phyloP scores from a whole-genome alignment of 2,888 invertebrate species.

The Blomia tropicalis region DNA sequence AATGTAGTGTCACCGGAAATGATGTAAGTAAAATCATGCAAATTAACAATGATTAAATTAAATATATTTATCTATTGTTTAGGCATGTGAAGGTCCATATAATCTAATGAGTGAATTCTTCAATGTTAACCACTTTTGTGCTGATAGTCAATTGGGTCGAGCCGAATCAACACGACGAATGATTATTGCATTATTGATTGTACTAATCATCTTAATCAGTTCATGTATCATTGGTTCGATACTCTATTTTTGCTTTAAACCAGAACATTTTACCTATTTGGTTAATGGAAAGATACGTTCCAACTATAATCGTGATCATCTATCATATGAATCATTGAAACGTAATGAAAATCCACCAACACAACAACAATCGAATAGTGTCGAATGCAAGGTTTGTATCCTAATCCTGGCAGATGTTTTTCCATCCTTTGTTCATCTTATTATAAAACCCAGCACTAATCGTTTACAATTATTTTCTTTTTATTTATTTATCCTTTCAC shows the following conservation, averaged over 20 bases:
- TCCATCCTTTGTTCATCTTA: no score
- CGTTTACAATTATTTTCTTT: no score
- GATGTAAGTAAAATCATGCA: constrained; percentile 7
- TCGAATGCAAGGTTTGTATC: background rate
- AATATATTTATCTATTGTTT: background rate
- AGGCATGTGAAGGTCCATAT: constrained; percentile 21
- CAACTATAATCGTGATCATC: background rate
- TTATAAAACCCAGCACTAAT: no score
- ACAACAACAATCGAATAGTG: background rate
- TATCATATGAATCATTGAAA: background rate
- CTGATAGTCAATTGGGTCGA: background rate
- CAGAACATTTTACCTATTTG: constrained; percentile 9
- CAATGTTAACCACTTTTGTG: constrained; percentile 6
- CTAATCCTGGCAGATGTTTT: no score
- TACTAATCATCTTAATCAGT: background rate
- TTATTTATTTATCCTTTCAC: background rate
- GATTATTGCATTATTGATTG: background rate
- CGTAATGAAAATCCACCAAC: background rate
- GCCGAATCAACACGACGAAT: background rate
- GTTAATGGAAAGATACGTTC: background rate
- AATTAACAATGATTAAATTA: background rate
- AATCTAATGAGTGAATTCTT: constrained; percentile 15
- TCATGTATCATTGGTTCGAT: background rate
- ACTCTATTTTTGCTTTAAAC: background rate
- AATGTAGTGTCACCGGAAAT: constrained; percentile 8